These are phyloP conservation scores for Siniperca knerii DNA, from an alignment of 2,113 vertebrate species.

Conservation along the genomic window DNA sequence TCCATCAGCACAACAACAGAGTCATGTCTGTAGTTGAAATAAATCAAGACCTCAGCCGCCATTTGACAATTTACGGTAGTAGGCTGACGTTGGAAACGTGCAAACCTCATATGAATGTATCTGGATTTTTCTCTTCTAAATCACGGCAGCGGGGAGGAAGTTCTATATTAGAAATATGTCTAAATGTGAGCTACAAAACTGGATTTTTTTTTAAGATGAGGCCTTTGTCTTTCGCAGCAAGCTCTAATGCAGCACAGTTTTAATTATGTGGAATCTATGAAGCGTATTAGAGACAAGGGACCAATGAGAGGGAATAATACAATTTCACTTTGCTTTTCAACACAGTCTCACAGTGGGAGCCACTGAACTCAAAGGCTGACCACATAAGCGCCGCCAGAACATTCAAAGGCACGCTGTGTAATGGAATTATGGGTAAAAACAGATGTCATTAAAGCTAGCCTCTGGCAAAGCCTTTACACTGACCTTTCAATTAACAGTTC, in stretches of 20 bases:
- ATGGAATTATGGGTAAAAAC: conserved; percentile 57
- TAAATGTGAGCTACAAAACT: not conserved
- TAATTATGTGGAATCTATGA: conserved; percentile 24
- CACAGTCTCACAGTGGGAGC: conserved; percentile 13
- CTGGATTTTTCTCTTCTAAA: not conserved
- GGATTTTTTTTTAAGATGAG: not conserved
- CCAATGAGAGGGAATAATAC: conserved; percentile 41
- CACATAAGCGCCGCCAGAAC: conserved; percentile 4
- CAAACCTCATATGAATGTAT: not conserved
- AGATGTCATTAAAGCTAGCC: conserved; percentile 55
- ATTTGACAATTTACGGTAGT: no score
- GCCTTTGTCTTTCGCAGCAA: not conserved
- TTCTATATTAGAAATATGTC: not conserved
- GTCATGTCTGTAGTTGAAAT: not conserved
- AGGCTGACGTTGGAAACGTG: no score
- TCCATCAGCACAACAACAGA: no score
- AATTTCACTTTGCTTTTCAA: conserved; percentile 41
- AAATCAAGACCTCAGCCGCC: not conserved
- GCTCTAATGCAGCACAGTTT: not conserved
- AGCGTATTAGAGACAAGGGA: not conserved
- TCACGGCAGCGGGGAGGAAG: not conserved
- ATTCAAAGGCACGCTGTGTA: conserved; percentile 47
- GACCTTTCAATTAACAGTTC: conserved; percentile 65
- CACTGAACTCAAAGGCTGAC: not conserved
- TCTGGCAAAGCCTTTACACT: conserved; percentile 31